Conservation (phyloP, 2,888 invertebrate species). For the Germaria angustata region DNA sequence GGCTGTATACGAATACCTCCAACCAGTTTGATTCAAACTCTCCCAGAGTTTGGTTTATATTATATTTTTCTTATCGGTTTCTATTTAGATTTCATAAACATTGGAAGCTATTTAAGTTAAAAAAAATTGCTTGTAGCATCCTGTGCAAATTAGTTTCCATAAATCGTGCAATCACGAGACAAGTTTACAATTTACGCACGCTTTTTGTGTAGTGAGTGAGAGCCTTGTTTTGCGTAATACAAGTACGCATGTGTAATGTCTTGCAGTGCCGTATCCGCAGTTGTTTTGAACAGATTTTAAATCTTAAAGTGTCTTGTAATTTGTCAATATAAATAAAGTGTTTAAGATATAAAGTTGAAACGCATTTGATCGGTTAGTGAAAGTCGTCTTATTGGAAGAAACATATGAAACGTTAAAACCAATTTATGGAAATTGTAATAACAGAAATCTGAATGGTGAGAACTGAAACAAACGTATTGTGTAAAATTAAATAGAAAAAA, state of each 20-base stretch:
- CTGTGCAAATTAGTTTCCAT: slow-evolving; percentile 49
- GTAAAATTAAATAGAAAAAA: not conserved
- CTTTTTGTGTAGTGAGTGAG: not conserved
- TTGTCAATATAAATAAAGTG: slow-evolving; percentile 51
- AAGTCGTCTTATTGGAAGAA: slow-evolving; percentile 47
- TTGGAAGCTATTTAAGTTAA: not conserved
- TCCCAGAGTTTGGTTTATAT: slow-evolving; percentile 54
- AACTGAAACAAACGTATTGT: not conserved
- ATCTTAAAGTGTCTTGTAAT: slow-evolving; percentile 57
- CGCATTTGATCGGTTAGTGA: slow-evolving; percentile 56
- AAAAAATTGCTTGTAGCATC: slow-evolving; percentile 48
- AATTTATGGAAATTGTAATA: slow-evolving; percentile 10
- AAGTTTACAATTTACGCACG: slow-evolving; percentile 47
- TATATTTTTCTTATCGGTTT: slow-evolving; percentile 24
- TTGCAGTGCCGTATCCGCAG: not conserved
- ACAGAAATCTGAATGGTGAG: slow-evolving; percentile 36
- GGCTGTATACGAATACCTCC: slow-evolving; percentile 41
- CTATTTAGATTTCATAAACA: slow-evolving; percentile 12
- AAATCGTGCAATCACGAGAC: slow-evolving; percentile 39
- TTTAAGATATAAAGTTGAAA: slow-evolving; percentile 5
- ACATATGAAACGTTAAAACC: slow-evolving; percentile 10
- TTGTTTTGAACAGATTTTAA: slow-evolving; percentile 20
- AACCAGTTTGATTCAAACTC: slow-evolving; percentile 64
- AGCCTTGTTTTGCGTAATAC: slow-evolving; percentile 60
- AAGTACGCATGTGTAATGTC: slow-evolving; percentile 10